Conservation (phyloP, 1,140 invertebrate species). For the Achatina immaculata region DNA sequence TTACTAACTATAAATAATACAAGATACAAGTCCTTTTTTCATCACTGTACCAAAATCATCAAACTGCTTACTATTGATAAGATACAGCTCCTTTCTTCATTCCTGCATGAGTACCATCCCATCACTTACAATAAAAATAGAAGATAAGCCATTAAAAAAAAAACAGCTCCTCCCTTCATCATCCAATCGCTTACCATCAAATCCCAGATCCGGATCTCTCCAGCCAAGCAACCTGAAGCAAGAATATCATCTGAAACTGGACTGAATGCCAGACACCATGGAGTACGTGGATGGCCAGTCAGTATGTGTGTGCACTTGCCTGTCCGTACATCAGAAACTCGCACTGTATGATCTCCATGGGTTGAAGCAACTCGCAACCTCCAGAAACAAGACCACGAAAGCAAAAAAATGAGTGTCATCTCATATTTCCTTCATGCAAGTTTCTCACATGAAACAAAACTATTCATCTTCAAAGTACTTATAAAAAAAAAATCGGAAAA, state of each 20-base stretch:
- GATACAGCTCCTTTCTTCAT: too few relatives aligned
- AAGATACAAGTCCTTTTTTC: too few relatives aligned
- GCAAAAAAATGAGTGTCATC: neutral
- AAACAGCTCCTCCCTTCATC: too few relatives aligned
- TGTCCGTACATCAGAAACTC: constrained; percentile 84
- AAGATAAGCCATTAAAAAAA: too few relatives aligned
- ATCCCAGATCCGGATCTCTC: constrained; percentile 93
- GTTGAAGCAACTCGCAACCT: constrained; percentile 88
- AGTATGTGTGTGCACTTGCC: constrained; percentile 85
- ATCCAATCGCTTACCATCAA: constrained; percentile 82
- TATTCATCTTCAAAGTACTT: neutral
- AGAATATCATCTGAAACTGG: constrained; percentile 86
- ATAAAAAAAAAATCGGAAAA: neutral
- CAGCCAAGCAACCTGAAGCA: constrained; percentile 89
- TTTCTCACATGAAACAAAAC: neutral
- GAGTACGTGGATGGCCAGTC: constrained; percentile 88
- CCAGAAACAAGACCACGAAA: constrained; percentile 54
- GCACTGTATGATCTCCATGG: constrained; percentile 93
- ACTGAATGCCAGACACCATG: constrained; percentile 93
- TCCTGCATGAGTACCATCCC: too few relatives aligned
- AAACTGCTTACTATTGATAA: too few relatives aligned
- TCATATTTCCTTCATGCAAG: neutral
- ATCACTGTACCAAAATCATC: too few relatives aligned
- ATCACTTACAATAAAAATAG: too few relatives aligned
- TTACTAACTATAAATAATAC: too few relatives aligned